Evolutionary conservation across 2,113 vertebrate genomes (phyloP).

Genomic region (Barbus barbus): DNA sequence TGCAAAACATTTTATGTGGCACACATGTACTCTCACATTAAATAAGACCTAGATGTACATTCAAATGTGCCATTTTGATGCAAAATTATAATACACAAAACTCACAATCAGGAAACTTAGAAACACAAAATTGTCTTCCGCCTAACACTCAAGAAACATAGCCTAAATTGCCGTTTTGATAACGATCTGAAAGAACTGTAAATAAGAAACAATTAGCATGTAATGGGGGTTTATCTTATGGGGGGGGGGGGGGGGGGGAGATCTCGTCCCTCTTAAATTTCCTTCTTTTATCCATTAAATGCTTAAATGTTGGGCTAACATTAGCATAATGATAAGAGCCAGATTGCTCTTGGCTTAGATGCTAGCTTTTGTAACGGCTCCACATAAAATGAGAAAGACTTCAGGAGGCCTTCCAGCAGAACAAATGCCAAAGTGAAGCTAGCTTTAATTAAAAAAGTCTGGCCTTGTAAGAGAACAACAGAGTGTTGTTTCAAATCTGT

Average conservation of each 20-base stretch:
- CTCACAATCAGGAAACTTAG: conserved; percentile 53
- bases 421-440: background rate
- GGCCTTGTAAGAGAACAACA: conserved; percentile 19
- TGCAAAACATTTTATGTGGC: too few species aligned
- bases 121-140: conserved; percentile 57
- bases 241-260: conserved; percentile 38
- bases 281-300: conserved; percentile 49
- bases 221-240: conserved; percentile 70
- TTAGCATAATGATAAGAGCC: conserved; percentile 64
- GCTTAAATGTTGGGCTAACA: conserved; percentile 49
- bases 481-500: background rate
- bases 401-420: background rate
- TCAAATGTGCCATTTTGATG: background rate
- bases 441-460: conserved; percentile 24
- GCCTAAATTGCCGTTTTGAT: conserved; percentile 51
- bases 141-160: conserved; percentile 7
- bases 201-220: conserved; percentile 72
- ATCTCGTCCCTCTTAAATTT: conserved; percentile 59
- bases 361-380: conserved; percentile 56
- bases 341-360: conserved; percentile 48
- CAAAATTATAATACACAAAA: background rate
- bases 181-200: conserved; percentile 64
- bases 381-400: conserved; percentile 25
- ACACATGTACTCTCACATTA: too few species aligned
- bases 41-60: too few species aligned